Conservation (phyloP, 2,113 vertebrate genomes). For the Scopus umbretta region DNA sequence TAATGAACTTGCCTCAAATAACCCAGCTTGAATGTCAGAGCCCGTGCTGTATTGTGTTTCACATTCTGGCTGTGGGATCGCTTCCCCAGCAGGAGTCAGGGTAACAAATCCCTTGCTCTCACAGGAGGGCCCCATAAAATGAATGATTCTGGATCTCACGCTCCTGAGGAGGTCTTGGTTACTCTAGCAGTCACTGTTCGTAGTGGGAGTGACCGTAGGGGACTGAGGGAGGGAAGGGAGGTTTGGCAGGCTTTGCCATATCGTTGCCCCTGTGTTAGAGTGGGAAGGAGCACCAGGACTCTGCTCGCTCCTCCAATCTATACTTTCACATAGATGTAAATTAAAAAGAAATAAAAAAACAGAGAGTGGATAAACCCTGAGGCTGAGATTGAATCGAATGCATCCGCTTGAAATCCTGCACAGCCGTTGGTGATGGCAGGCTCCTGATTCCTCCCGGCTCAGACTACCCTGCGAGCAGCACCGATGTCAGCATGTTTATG, state of each 20-base stretch:
- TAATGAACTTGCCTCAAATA: conserved; percentile 50
- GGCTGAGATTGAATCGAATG: background rate
- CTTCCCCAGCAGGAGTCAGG: conserved; percentile 58
- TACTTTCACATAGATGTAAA: background rate
- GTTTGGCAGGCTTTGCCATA: background rate
- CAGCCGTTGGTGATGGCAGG: accelerated
- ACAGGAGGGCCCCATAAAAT: conserved; percentile 59
- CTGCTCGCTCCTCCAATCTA: background rate
- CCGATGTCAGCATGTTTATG: accelerated
- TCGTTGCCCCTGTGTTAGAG: background rate
- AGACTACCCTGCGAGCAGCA: background rate
- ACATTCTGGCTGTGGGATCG: conserved; percentile 44
- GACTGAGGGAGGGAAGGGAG: background rate
- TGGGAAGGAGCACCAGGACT: background rate
- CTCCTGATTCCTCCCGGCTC: background rate
- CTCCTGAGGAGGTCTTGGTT: conserved; percentile 54
- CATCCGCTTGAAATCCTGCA: background rate
- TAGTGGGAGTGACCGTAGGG: background rate
- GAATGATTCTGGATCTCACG: conserved; percentile 57
- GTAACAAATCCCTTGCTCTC: conserved; percentile 55
- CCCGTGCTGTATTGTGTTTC: conserved; percentile 52
- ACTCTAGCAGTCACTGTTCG: background rate
- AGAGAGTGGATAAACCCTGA: background rate
- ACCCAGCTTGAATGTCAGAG: conserved; percentile 59
- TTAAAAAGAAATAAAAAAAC: background rate